A percentile compares a stretch with the other conserved stretches of the same genome.
phyloP scores from a whole-genome alignment of 2,888 invertebrate genomes.

The Eilema griseolum region DNA sequence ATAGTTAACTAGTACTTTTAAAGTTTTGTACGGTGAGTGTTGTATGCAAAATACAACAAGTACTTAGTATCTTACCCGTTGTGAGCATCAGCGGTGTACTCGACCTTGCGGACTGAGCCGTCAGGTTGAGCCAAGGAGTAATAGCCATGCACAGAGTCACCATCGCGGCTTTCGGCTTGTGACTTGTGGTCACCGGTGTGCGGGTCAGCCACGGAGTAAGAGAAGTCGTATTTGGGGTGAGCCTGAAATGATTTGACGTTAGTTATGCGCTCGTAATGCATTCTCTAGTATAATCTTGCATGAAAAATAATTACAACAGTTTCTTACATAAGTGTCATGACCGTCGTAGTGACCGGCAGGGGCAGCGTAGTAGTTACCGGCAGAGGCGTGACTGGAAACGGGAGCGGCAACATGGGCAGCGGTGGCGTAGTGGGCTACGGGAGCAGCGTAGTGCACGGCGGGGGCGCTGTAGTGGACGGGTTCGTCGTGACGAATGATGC shows the following conservation, averaged over 20 bases:
- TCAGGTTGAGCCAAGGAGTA: conserved; percentile 86
- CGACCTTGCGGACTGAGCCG: conserved; percentile 82
- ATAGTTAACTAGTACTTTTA: background rate
- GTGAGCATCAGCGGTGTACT: conserved; percentile 74
- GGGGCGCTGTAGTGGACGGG: conserved; percentile 39
- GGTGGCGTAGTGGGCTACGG: conserved; percentile 48
- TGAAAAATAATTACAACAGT: background rate
- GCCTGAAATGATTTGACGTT: conserved; percentile 53
- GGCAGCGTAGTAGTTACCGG: conserved; percentile 53
- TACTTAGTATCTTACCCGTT: conserved; percentile 46
- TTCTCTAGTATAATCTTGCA: background rate
- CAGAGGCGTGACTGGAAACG: conserved; percentile 43
- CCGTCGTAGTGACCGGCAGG: conserved; percentile 54
- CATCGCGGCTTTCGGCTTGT: conserved; percentile 83
- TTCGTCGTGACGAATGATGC: conserved; percentile 49
- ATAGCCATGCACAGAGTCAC: conserved; percentile 86
- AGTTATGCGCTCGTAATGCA: background rate
- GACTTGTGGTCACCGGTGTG: conserved; percentile 87
- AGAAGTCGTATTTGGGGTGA: conserved; percentile 79
- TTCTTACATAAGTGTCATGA: conserved; percentile 58
- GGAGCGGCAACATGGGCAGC: conserved; percentile 53
- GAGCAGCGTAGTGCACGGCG: conserved; percentile 36
- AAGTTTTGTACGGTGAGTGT: background rate
- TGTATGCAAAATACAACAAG: background rate
- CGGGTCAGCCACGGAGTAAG: conserved; percentile 85